Evolutionary conservation across 53 echinoderm and acorn worm species (phyloP).

Genomic region (Zoroaster sp.): DNA sequence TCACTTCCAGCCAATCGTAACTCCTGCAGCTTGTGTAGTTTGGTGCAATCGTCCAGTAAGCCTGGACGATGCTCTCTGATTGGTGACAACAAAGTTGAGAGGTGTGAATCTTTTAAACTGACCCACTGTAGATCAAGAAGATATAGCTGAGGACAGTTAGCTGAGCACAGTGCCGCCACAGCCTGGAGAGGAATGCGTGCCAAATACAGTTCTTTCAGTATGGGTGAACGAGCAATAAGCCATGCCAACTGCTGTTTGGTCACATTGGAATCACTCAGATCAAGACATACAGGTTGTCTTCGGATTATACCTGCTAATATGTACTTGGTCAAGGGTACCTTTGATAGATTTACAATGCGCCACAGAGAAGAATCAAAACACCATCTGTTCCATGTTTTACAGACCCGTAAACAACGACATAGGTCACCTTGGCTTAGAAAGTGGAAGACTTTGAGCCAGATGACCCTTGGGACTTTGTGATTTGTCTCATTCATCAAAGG

Average conservation of each 20-base stretch:
- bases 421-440: constrained; percentile 66
- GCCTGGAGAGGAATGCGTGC: constrained; percentile 70
- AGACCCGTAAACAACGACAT: constrained; percentile 82
- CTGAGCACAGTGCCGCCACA: constrained; percentile 70
- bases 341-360: constrained; percentile 62
- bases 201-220: constrained; percentile 66
- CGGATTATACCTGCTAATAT: constrained; percentile 81
- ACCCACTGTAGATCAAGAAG: constrained; percentile 89
- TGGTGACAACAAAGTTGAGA: constrained; percentile 66
- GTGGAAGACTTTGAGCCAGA: constrained; percentile 84
- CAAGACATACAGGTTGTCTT: constrained; percentile 75
- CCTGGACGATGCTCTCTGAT: constrained; percentile 92
- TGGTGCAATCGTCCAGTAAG: constrained; percentile 80
- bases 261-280: constrained; percentile 78
- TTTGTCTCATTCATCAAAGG: constrained; percentile 52
- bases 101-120: constrained; percentile 69
- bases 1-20: constrained; percentile 81
- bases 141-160: constrained; percentile 77
- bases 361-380: constrained; percentile 84
- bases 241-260: constrained; percentile 76
- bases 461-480: constrained; percentile 60
- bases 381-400: constrained; percentile 97
- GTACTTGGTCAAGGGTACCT: constrained; percentile 57
- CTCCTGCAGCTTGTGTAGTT: constrained; percentile 68
- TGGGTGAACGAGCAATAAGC: constrained; percentile 84